Percentiles rank a stretch among this genome's conserved stretches.
These are phyloP conservation scores for Elegia similella DNA, from an alignment of 2,888 invertebrate species.

Conservation along the genomic window DNA sequence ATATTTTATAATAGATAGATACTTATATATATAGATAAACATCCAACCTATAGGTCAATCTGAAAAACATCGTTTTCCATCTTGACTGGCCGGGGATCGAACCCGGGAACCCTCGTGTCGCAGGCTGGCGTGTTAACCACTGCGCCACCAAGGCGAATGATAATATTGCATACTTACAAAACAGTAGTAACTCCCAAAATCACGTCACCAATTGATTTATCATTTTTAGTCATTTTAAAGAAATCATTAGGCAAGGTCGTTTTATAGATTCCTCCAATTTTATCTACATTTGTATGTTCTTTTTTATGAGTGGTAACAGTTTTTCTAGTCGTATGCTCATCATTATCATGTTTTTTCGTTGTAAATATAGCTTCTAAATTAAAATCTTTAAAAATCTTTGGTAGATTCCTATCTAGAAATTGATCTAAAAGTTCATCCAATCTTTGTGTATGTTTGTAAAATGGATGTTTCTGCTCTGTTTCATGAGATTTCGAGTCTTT, in stretches of 20 bases:
- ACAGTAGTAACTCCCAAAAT: conserved; percentile 46
- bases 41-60: too few species aligned
- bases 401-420: conserved; percentile 44
- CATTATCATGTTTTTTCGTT: conserved; percentile 23
- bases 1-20: too few species aligned
- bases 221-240: neutral
- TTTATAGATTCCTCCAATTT: neutral
- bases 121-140: too few species aligned
- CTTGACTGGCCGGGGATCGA: too few species aligned
- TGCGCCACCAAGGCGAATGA: too few species aligned
- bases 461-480: conserved; percentile 55
- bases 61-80: too few species aligned
- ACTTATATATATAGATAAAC: too few species aligned
- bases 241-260: neutral
- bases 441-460: conserved; percentile 54
- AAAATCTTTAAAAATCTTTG: conserved; percentile 36
- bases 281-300: neutral
- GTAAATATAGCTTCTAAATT: conserved; percentile 23
- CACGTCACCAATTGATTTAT: conserved; percentile 29
- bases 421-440: conserved; percentile 52
- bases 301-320: neutral
- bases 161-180: conserved; percentile 38
- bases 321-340: conserved; percentile 30
- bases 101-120: too few species aligned
- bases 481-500: conserved; percentile 51